These are phyloP conservation scores for Drosophila elegans DNA, from an alignment of 1,140 invertebrate genomes.

Conservation along the genomic window DNA sequence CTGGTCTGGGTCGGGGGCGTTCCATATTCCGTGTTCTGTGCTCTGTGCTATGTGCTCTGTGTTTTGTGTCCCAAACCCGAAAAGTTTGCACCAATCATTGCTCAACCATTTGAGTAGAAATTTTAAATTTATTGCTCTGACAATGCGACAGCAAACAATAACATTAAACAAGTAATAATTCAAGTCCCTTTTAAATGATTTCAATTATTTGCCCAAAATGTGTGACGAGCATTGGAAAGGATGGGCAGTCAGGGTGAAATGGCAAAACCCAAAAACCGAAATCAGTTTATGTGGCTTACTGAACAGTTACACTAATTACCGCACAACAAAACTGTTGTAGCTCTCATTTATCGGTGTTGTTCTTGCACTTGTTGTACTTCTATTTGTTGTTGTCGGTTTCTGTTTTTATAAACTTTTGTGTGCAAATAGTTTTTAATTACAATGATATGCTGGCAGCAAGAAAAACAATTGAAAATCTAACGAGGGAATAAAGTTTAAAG, in stretches of 20 bases:
- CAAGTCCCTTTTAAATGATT: slow-evolving; percentile 47
- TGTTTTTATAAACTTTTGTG: slow-evolving; percentile 66
- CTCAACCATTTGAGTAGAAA: slow-evolving; percentile 64
- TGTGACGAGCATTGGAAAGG: slow-evolving; percentile 16
- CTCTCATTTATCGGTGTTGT: slow-evolving; percentile 26
- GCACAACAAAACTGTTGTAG: slow-evolving; percentile 51
- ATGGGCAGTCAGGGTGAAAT: not conserved
- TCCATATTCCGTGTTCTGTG: slow-evolving; percentile 3
- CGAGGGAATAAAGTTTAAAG: slow-evolving; percentile 42
- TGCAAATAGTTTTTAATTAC: slow-evolving; percentile 78
- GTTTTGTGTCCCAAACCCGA: slow-evolving; percentile 1
- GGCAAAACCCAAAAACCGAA: slow-evolving; percentile 50
- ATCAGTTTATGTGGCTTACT: slow-evolving; percentile 74
- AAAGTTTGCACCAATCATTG: slow-evolving; percentile 70
- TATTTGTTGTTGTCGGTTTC: slow-evolving; percentile 35
- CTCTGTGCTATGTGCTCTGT: not conserved
- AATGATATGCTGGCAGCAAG: slow-evolving; percentile 44
- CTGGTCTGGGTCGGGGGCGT: slow-evolving; percentile 1
- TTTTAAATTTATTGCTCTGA: slow-evolving; percentile 64
- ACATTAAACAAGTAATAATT: slow-evolving; percentile 53
- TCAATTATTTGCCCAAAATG: slow-evolving; percentile 41
- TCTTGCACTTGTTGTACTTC: slow-evolving; percentile 13
- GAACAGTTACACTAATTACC: slow-evolving; percentile 71
- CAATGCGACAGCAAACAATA: slow-evolving; percentile 46
- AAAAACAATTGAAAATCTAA: slow-evolving; percentile 34